A percentile compares a stretch with the other conserved stretches of the same genome.
These are phyloP conservation scores for Cyprinodon brontotheroides DNA, from an alignment of 2,113 vertebrate genomes.

Conservation along the genomic window DNA sequence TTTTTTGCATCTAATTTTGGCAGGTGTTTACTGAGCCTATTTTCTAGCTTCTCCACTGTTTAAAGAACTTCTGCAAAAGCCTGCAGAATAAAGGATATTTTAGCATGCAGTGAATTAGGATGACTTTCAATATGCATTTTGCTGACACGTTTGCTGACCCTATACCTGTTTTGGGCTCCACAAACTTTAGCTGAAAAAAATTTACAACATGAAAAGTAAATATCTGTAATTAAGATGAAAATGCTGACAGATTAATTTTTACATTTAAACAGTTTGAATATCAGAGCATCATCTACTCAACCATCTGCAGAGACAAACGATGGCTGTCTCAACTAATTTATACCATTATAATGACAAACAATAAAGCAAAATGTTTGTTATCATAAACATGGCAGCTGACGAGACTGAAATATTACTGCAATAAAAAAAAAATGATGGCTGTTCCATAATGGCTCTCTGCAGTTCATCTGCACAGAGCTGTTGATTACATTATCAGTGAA, in stretches of 20 bases:
- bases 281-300: background rate
- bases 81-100: background rate
- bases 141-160: too few species aligned
- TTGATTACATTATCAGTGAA: conserved; percentile 37
- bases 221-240: background rate
- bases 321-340: background rate
- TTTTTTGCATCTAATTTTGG: too few species aligned
- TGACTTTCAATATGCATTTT: too few species aligned
- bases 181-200: too few species aligned
- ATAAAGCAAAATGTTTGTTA: background rate
- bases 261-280: background rate
- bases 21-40: too few species aligned
- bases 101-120: background rate
- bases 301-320: background rate
- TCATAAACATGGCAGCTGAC: conserved; percentile 29
- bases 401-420: conserved; percentile 44
- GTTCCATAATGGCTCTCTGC: conserved; percentile 31
- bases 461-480: conserved; percentile 11
- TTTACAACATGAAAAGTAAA: background rate
- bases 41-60: too few species aligned
- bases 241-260: background rate
- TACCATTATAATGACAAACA: conserved; percentile 32
- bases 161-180: too few species aligned
- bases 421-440: conserved; percentile 18
- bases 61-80: background rate